Evolutionary conservation across 2,797 vertebrate species (phyloP).

Genomic region (Fundulus diaphanus): DNA sequence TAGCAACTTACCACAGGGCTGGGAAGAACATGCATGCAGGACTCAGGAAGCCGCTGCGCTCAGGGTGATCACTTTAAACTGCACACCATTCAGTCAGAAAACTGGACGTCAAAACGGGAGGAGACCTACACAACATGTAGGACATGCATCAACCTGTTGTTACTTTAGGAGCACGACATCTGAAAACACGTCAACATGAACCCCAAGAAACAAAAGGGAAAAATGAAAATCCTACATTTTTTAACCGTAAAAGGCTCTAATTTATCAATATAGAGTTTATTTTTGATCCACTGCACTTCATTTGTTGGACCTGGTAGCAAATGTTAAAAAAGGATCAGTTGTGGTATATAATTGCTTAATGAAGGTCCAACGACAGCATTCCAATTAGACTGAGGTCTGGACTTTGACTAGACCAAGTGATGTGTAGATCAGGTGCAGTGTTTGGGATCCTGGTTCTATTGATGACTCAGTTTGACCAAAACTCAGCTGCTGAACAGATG

Average conservation of each 20-base stretch:
- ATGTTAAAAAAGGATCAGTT: background rate
- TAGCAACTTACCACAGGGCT: conserved; percentile 17
- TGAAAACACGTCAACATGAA: background rate
- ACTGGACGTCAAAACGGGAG: background rate
- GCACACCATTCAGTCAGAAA: background rate
- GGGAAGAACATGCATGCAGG: conserved; percentile 16
- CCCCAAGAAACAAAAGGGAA: background rate
- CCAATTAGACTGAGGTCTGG: too few relatives aligned
- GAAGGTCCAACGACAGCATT: too few relatives aligned
- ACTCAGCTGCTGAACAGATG: too few relatives aligned
- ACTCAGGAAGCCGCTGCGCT: conserved; percentile 1
- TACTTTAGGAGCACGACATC: background rate
- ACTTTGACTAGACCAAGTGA: too few relatives aligned
- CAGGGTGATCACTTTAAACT: conserved; percentile 4
- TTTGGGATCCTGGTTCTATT: background rate
- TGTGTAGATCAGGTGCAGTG: background rate
- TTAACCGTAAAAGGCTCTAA: background rate
- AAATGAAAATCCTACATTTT: background rate
- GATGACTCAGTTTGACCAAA: background rate
- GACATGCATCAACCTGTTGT: background rate
- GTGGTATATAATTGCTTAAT: background rate
- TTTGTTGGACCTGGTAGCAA: background rate
- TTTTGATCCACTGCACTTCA: background rate
- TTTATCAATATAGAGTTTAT: background rate
- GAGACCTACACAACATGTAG: too few relatives aligned